Evolutionary conservation across 2,113 vertebrate genomes (phyloP), one percentile per base, ranked within the genome.

Genomic region (Tachycineta bicolor): DNA sequence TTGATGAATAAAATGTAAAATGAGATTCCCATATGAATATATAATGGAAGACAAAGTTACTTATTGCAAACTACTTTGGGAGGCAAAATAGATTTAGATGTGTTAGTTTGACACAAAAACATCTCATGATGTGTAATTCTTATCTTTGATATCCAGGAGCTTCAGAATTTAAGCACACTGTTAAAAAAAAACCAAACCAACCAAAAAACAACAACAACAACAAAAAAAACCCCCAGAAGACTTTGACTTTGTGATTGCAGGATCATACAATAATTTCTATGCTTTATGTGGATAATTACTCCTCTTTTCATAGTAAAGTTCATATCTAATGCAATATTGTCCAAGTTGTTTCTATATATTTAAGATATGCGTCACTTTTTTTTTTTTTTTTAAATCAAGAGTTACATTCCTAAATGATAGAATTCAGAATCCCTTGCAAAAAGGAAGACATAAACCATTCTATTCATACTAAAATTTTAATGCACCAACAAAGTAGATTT

Each of bases 1-100:
- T 92, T 96, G 92, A 81, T 95, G 95, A 95, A 92, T 93, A 94
- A 97, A 96, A 83, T 86, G 71, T 80, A 94, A 96, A 94, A 93
- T 86, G 59, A 92, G 47, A 92, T 91, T 94, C n/a, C 28, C 44
- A 63, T 88, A 87, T 91, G 92, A 96, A 95, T 86, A 88, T 83
- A 28, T 93, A 95, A 95, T 92, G 92, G 87, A 95, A 92, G 39
- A 88, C 85, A 94, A 91, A 92, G 93, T 97, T 97, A 96, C 90
- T 67, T 92, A 90, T 83, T 86, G 79, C 76, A 92, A 80, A 90
- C 68, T 97, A 81, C 75, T 88, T 96, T 70, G 52, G 68, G 59
- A 96, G 95, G 50, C 39, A 83, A 95, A 93, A 90, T 81, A 83
- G 71, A 80, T 96, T 88, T 86, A 87, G 64, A 47, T 83, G 43